Base-by-base conservation (phyloP, 2,113 vertebrate species). In the Benitochromis conjunctus region DNA sequence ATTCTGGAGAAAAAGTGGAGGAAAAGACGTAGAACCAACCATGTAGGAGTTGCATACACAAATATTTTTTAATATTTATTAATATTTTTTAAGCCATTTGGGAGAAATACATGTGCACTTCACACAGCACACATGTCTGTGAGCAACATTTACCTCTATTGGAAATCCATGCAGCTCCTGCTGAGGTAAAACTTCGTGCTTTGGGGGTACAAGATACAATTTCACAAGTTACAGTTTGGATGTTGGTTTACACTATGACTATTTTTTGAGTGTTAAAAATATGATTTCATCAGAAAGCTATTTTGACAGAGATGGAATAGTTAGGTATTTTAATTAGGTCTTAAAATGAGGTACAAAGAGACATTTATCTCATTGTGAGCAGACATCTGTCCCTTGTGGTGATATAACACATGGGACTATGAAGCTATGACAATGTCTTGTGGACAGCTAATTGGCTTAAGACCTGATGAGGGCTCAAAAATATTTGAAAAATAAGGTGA, bases 401-500 rank as follows among this genome's bases (percentile, higher is more conserved):
- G 13, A 46, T 71, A 10, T 48, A 62, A 62, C 58, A 62, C 58
- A 36, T 62, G 9, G 18, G 58, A 36, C 36, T n/a, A 62, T 64
- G 60, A 9, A n/a, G 2, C 36, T 18, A 36, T 62, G 58, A 62
- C 16, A 62, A 62, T n/a, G 60, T 51, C 4, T 1, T 51, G 24
- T 51, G 46, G 24, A 5, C 48, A 19, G 46, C 43, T 74, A 24
- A 4, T 19, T 14, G 2, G 10, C 1, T 74, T 19, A 74, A 74
- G 43, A 51, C 14, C 29, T 31, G 24, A 74, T 12, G 16, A 51
- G 24, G 43, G 9, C 41, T 48, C 4, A 74, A 74, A 29, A 48
- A 31, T 48, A 18, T 18, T 48, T 0, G 0, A 29, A 48, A 74
- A 48, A 19, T 16, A 74, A 29, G 10, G 8, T 10, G 6, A 2